Conservation (phyloP, 1,140 invertebrate species). For the Pygmarrhopalites habei region DNA sequence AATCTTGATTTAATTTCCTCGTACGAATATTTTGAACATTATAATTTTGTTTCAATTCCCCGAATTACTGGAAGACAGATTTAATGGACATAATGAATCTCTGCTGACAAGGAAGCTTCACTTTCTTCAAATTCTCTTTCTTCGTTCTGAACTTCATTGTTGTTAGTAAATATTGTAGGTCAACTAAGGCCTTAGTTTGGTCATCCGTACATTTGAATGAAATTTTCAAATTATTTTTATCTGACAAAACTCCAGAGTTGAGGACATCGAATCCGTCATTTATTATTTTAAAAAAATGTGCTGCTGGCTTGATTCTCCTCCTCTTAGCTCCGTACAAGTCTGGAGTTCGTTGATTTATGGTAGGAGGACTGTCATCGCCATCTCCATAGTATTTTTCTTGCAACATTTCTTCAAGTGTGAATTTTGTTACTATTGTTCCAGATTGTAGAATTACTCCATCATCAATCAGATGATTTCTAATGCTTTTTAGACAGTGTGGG, state of each 20-base stretch:
- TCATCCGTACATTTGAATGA: slow-evolving; percentile 7
- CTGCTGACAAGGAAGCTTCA: slow-evolving; percentile 24
- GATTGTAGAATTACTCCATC: slow-evolving; percentile 29
- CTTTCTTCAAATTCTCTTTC: neutral
- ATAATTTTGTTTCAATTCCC: neutral
- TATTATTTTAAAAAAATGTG: no score
- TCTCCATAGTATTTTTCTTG: no score
- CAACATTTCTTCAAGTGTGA: no score
- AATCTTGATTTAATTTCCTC: slow-evolving; percentile 41
- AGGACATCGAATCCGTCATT: no score
- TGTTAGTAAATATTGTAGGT: slow-evolving; percentile 4
- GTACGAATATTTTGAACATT: slow-evolving; percentile 36
- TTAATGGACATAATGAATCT: slow-evolving; percentile 19
- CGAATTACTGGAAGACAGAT: slow-evolving; percentile 8
- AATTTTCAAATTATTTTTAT: slow-evolving; percentile 13
- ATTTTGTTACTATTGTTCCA: neutral
- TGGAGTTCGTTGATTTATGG: no score
- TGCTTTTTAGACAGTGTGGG: slow-evolving; percentile 33
- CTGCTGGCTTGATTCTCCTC: no score
- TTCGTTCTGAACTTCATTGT: neutral
- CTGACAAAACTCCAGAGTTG: slow-evolving; percentile 8
- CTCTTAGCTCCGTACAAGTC: no score
- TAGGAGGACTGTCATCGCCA: no score
- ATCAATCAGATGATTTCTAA: no score
- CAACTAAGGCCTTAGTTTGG: slow-evolving; percentile 6